Conservation (phyloP, 2,888 invertebrate genomes). For the Netelia melanura region DNA sequence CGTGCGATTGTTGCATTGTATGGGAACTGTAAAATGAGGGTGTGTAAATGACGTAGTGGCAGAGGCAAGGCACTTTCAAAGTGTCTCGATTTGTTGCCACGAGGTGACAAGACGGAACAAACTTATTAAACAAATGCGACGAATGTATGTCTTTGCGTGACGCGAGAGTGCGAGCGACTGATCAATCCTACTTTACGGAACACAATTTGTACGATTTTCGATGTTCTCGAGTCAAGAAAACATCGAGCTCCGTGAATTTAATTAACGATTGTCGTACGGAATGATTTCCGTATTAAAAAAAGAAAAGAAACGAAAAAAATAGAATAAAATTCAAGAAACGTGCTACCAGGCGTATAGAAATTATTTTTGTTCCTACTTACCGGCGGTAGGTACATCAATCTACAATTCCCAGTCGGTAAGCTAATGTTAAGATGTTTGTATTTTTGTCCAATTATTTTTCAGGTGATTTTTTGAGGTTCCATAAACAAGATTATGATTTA, state of each 20-base stretch:
- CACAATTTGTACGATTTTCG: constrained; percentile 40
- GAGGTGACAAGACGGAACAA: constrained; percentile 22
- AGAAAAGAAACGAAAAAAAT: neutral
- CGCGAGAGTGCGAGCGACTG: constrained; percentile 54
- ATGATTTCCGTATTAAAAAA: constrained; percentile 40
- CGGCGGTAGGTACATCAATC: no score
- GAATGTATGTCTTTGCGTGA: constrained; percentile 51
- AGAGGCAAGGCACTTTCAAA: constrained; percentile 59
- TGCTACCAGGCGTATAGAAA: neutral
- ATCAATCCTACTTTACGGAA: constrained; percentile 37
- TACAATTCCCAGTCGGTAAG: no score
- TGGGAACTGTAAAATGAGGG: constrained; percentile 17
- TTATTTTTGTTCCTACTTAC: constrained; percentile 3
- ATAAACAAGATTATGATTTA: no score
- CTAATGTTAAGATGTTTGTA: no score
- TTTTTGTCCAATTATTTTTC: no score
- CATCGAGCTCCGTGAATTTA: constrained; percentile 20
- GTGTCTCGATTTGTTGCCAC: constrained; percentile 55
- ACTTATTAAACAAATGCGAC: constrained; percentile 50
- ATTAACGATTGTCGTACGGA: constrained; percentile 45
- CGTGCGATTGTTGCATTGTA: constrained; percentile 15
- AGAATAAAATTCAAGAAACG: constrained; percentile 43
- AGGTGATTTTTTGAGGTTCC: no score
- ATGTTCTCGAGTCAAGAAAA: constrained; percentile 9
- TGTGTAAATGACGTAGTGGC: constrained; percentile 27